These are phyloP conservation scores for Athripsodes cinereus DNA, from an alignment of 2,888 invertebrate species.

Conservation along the genomic window DNA sequence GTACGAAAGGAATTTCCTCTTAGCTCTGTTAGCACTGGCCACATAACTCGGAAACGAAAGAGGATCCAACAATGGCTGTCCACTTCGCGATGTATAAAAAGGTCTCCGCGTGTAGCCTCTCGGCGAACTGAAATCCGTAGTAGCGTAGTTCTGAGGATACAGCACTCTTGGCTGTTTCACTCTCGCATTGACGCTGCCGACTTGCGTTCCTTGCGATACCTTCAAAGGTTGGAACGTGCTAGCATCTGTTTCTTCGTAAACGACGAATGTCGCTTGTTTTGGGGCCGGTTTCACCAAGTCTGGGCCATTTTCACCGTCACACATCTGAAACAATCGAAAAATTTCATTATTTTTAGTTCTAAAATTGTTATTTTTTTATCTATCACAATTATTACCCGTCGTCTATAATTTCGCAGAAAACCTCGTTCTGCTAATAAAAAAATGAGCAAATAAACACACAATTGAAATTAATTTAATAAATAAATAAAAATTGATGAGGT, in stretches of 20 bases:
- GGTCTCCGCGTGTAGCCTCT: not conserved
- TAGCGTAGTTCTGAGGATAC: constrained; percentile 20
- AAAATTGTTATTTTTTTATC: too few species aligned
- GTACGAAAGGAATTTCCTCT: constrained; percentile 14
- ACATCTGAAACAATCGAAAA: constrained; percentile 23
- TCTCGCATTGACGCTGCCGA: not conserved
- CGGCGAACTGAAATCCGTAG: constrained; percentile 6
- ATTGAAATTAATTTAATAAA: too few species aligned
- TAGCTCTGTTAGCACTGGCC: constrained; percentile 8
- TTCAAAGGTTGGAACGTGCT: not conserved
- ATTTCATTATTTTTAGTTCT: too few species aligned
- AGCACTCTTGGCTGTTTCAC: constrained; percentile 10
- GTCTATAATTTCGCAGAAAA: too few species aligned
- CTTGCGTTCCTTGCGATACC: constrained; percentile 18
- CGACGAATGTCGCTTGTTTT: not conserved
- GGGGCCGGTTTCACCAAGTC: not conserved
- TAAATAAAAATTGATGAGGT: too few species aligned
- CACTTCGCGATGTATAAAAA: constrained; percentile 20
- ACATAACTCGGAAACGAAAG: constrained; percentile 7
- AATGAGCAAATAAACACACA: too few species aligned
- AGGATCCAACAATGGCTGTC: constrained; percentile 10
- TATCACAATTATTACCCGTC: too few species aligned
- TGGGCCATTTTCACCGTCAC: constrained; percentile 11
- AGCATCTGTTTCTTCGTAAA: not conserved
- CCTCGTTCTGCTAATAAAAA: too few species aligned